Conservation (phyloP, 2,797 vertebrate genomes). For the Champsocephalus esox region DNA sequence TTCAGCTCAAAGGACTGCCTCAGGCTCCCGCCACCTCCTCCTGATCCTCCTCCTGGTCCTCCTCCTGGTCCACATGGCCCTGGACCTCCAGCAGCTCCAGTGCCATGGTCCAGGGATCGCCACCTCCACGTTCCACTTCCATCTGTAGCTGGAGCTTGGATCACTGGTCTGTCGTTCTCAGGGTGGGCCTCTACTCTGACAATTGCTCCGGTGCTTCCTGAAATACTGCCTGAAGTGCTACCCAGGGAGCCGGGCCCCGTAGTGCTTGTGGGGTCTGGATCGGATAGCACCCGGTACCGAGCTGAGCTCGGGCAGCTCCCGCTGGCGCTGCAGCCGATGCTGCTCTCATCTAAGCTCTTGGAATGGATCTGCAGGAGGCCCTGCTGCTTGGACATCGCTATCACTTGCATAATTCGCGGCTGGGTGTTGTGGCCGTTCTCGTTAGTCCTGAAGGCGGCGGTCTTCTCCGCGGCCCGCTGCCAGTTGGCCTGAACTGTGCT, state of each 20-base stretch:
- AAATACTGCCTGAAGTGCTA: conserved; percentile 72
- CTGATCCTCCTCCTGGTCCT: neutral
- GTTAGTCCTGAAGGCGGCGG: conserved; percentile 87
- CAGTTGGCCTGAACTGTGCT: conserved; percentile 90
- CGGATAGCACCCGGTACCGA: conserved; percentile 89
- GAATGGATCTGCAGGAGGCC: conserved; percentile 94
- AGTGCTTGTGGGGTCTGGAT: conserved; percentile 86
- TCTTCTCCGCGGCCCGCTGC: conserved; percentile 94
- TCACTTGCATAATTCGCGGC: conserved; percentile 96
- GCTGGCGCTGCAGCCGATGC: conserved; percentile 88
- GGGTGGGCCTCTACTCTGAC: conserved; percentile 95
- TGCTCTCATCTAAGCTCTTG: conserved; percentile 90
- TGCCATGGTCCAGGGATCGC: conserved; percentile 90
- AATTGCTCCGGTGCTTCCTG: conserved; percentile 85
- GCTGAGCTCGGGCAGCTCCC: conserved; percentile 80
- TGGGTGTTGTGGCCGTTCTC: conserved; percentile 78
- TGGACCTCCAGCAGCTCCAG: conserved; percentile 38
- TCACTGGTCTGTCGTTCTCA: conserved; percentile 90
- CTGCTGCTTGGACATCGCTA: conserved; percentile 98
- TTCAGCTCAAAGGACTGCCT: conserved; percentile 95
- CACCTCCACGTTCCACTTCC: conserved; percentile 96
- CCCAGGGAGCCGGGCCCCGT: conserved; percentile 63
- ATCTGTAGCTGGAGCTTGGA: conserved; percentile 92
- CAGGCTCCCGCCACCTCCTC: conserved; percentile 76
- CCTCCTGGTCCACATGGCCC: conserved; percentile 7